Base-by-base conservation (phyloP, 2,113 vertebrate species). In the Synodontis membranacea region DNA sequence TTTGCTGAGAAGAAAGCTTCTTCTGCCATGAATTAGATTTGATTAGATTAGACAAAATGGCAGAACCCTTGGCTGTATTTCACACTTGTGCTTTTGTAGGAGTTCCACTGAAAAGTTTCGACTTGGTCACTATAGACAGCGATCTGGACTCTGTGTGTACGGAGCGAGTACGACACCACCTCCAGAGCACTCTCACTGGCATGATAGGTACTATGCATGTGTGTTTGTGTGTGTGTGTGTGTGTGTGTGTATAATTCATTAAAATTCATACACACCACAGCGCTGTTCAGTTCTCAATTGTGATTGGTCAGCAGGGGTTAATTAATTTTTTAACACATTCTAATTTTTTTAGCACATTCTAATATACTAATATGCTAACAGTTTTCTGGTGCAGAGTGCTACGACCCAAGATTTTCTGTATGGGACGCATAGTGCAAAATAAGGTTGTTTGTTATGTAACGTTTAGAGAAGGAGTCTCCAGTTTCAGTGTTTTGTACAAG, bases 131-230 rank as follows among this genome's bases (percentile, higher is more conserved):
- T 48, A 91, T 94, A n/a, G 94, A 94, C 89, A 95, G 94, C 28
- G 93, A 96, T 89, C 90, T 95, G 70, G 93, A 96, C 86, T 95
- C 95, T 7, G 92, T 94, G 83, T 91, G 89, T 70, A 93, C 92
- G 1, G 93, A 93, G 54, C 88, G 80, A 66, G 90, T 94, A 80
- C 90, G 89, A 34, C 84, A 86, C 56, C 91, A 95, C 62, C 84
- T 96, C 72, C 83, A 88, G 80, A 92, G 81, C 28, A 88, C 82
- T 5, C 66, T 92, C 3, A 83, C 89, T 91, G 84, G 88, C 89
- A 91, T 19, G 42, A 89, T 46, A 76, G 88, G 90, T 87, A 56
- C 19, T 64, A 11, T 31, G 62, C 31, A n/a, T 64, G n/a, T 64
- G 62, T 31, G n/a, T 60, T 23, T 60, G 58, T 60, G 58, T 62